These are phyloP conservation scores for Nowickia ferox DNA, from an alignment of 2,888 invertebrate species.

Conservation along the genomic window DNA sequence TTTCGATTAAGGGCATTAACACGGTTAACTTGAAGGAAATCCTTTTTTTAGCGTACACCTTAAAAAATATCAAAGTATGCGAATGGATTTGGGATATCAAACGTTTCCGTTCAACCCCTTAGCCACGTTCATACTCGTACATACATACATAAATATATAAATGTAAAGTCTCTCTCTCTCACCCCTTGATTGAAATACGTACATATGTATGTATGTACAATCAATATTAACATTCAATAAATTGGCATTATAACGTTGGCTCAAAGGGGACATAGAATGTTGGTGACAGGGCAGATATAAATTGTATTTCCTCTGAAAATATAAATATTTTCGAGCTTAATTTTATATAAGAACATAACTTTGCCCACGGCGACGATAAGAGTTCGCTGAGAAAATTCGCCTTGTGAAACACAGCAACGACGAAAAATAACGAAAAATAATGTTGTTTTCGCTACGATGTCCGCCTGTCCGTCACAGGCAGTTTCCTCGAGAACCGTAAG, in stretches of 20 bases:
- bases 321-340: not conserved
- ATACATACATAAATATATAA: no score
- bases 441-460: no score
- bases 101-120: slow-evolving; percentile 7
- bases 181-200: not conserved
- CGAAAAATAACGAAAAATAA: no score
- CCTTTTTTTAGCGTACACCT: slow-evolving; percentile 13
- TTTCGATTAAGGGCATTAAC: not conserved
- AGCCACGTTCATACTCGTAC: no score
- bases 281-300: slow-evolving; percentile 27
- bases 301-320: slow-evolving; percentile 31
- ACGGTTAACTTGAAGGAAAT: slow-evolving; percentile 37
- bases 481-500: no score
- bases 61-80: slow-evolving; percentile 9
- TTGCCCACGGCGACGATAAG: no score
- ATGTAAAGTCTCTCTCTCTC: not conserved
- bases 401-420: no score
- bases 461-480: no score
- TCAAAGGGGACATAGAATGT: not conserved
- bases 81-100: slow-evolving; percentile 11
- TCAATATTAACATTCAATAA: slow-evolving; percentile 48
- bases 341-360: not conserved
- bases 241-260: slow-evolving; percentile 14
- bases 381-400: no score
- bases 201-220: not conserved